Evolutionary conservation across 1,140 invertebrate species (phyloP), one percentile per base, ranked within the genome.

Genomic region (Macrostomum lignano): DNA sequence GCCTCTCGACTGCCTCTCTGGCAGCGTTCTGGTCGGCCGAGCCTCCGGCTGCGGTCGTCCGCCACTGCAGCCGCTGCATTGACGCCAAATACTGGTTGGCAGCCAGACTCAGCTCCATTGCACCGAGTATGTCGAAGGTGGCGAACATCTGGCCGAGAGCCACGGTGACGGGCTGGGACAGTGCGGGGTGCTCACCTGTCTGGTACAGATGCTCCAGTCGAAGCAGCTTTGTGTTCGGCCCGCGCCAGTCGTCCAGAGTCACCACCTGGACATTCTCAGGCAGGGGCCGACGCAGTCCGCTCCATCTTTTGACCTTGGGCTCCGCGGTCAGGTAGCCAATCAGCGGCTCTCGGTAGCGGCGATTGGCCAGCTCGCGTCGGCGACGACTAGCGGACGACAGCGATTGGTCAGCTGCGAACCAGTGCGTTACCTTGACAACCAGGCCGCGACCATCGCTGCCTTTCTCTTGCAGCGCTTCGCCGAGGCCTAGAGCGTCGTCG

Each of bases 401-500:
- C n/a, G n/a, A n/a, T n/a, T 20, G 31, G 35, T 20, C 31, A 5
- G 14, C 15, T 5, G 36, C 14, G 17, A 48, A 23, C 24, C 32
- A 38, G 29, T 52, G 71, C 17, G 61, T 68, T 23, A 82, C 84
- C 42, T 71, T 63, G 1, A 69, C 70, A 2, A 88, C 69, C 4
- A 94, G 55, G 2, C 82, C 79, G 40, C 62, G 47, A 0, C 70
- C 55, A 47, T 60, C 54, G 21, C 40, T 25, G 4, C 60, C 77
- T 2, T 63, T 65, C 60, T 96, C 86, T 49, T 91, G 77, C 0
- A 96, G 52, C 1, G 82, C 66, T 61, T 96, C 84, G 0, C 63
- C 72, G 0, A 94, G 81, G 3, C 84, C 86, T 43, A 82, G 79
- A 1, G 68, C 70, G 56, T 94, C 86, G 47, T 96, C 84, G 36